Evolutionary conservation across 2,797 vertebrate species (phyloP), one percentile per base, ranked within the genome.

Genomic region (Cynopterus sphinx): DNA sequence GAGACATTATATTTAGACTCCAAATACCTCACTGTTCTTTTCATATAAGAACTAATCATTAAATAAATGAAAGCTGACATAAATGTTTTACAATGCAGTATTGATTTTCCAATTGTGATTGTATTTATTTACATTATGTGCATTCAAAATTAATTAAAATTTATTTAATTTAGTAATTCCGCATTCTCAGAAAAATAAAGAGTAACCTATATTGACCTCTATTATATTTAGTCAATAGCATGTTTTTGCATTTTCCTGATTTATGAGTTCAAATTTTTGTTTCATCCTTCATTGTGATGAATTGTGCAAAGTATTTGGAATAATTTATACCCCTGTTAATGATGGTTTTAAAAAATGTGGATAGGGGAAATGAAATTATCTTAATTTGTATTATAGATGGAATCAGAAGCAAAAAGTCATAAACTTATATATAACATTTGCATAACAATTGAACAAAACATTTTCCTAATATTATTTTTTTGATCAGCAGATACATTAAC

Each of bases 311-410:
- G 15, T 41, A 33, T 59, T 16, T 49, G 10, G 3, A 87, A 68
- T 95, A 86, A 77, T 81, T 94, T 75, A 41, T 91, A 63, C 63
- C 11, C 61, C 49, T 84, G 31, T 17, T 93, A 95, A 95, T 83
- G 49, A 79, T 59, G 4, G 49, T 78, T 96, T 85, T 75, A 95
- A 26, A 95, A 26, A 31, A 96, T 49, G 39, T 87, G 26, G 39
- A 36, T 77, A 26, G 59, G 11, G 3, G 84, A 92, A 82, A 87
- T 49, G 33, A 90, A 90, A 89, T 91, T 24, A 83, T 87, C 36
- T 9, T 88, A 74, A 93, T 95, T 95, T 85, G 83, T 67, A 79
- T 53, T 71, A 43, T 31, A 68, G 31, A 73, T 41, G 16, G 39
- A 67, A 4, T 81, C 70, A 79, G 17, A 49, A 63, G 22, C 28